Evolutionary conservation across 2,888 invertebrate species (phyloP).

Genomic region (Dicycla oo): DNA sequence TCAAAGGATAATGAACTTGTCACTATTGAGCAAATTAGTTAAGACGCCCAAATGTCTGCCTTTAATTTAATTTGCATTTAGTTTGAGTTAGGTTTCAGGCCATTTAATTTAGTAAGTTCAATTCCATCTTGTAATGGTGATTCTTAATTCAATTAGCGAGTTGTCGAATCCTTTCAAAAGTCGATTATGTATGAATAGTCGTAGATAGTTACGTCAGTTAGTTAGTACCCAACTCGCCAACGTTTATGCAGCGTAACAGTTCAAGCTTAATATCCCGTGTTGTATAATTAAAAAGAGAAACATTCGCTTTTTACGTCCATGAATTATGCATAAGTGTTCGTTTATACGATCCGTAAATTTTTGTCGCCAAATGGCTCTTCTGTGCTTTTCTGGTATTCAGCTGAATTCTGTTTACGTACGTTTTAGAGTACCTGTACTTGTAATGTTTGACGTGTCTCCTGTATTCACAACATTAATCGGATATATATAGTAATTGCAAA

Average conservation of each 20-base stretch:
- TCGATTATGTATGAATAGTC: background rate
- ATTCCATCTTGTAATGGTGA: slow-evolving; percentile 32
- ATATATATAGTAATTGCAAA: no score
- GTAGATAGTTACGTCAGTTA: slow-evolving; percentile 10
- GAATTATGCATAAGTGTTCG: slow-evolving; percentile 89
- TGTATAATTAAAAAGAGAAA: slow-evolving; percentile 90
- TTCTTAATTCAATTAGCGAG: slow-evolving; percentile 31
- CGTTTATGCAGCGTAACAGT: slow-evolving; percentile 81
- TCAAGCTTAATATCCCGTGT: slow-evolving; percentile 87
- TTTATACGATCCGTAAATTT: slow-evolving; percentile 88
- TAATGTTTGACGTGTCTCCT: slow-evolving; percentile 60
- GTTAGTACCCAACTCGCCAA: slow-evolving; percentile 57
- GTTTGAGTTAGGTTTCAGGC: slow-evolving; percentile 56
- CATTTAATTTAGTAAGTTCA: slow-evolving; percentile 45
- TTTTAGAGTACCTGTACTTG: slow-evolving; percentile 63
- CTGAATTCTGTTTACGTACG: slow-evolving; percentile 69
- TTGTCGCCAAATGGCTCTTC: slow-evolving; percentile 83
- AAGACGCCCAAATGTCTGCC: slow-evolving; percentile 65
- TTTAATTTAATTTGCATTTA: slow-evolving; percentile 70
- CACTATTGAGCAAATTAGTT: slow-evolving; percentile 69
- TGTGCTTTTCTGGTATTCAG: slow-evolving; percentile 75
- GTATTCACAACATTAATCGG: slow-evolving; percentile 14
- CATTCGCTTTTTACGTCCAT: slow-evolving; percentile 88
- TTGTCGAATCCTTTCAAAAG: slow-evolving; percentile 1
- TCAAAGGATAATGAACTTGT: slow-evolving; percentile 69